Evolutionary conservation across 2,888 invertebrate genomes (phyloP), one percentile per base, ranked within the genome.

Genomic region (Trichopria drosophilae): DNA sequence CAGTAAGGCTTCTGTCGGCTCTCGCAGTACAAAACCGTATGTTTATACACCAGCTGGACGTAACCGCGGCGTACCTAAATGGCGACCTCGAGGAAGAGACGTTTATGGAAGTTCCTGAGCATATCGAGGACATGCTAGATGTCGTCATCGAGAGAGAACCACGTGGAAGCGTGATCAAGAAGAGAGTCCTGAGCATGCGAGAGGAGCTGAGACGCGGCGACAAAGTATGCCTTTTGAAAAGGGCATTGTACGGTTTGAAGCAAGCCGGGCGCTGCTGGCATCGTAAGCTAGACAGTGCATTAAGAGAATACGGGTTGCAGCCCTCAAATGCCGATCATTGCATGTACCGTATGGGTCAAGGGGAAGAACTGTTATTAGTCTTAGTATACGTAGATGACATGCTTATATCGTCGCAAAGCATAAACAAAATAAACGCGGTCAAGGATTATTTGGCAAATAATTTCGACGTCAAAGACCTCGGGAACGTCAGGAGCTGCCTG

Each of bases 41-140:
- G 56, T 19, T 40, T 4, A 46, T 63, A 4, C 16, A 42, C 7
- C 63, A 66, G 15, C 46, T 62, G 12, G 61, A 63, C 24, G 45
- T 64, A 1, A 50, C 53, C 0, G 59, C 59, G 3, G 58, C 62
- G 5, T 64, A 59, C 20, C 34, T 64, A 6, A 63, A 62, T 32
- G 62, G 63, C 1, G 19, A 31, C 6, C 35, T 59, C 6, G 55
- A 53, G 5, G 51, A 50, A 7, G 42, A 55, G 6, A 53, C 56
- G 2, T 47, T 19, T 23, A 35, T 46, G 39, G 18, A 45, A 16
- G 18, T 7, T 7, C 45, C 53, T n/a, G 12, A 18, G 1, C 6
- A 32, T 9, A 5, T 36, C 1, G 18, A n/a, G 10, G 24, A 46
- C 22, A 37, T 31, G 13, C 24, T 54, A 15, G 13, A 32, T 10